Evolutionary conservation across 1,140 invertebrate species (phyloP).

Genomic region (Macrobrachium rosenbergii): DNA sequence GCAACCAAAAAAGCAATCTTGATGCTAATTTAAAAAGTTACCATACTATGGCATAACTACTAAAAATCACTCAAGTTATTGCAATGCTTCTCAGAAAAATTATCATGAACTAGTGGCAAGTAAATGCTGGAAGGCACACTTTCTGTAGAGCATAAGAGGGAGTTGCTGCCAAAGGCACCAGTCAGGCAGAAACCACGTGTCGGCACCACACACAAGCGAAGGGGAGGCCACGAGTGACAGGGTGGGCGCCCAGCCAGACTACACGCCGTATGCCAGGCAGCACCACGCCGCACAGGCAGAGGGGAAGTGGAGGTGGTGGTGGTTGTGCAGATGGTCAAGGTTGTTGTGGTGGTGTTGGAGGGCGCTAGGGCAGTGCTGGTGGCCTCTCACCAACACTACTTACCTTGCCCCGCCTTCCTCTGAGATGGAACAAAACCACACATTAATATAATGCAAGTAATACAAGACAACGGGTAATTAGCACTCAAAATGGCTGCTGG

Average conservation of each 20-base stretch:
- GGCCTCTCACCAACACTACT: slow-evolving; percentile 59
- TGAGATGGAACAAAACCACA: slow-evolving; percentile 63
- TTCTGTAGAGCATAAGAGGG: slow-evolving; percentile 50
- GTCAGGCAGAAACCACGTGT: slow-evolving; percentile 30
- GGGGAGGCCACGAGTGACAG: slow-evolving; percentile 52
- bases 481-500: slow-evolving; percentile 48
- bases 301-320: slow-evolving; percentile 47
- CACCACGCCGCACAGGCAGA: slow-evolving; percentile 39
- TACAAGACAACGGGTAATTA: slow-evolving; percentile 53
- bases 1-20: no score
- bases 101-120: background rate
- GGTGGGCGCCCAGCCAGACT: slow-evolving; percentile 43
- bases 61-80: no score
- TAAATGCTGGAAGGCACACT: slow-evolving; percentile 8
- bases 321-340: slow-evolving; percentile 42
- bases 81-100: slow-evolving; percentile 7
- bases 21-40: no score
- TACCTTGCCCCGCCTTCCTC: slow-evolving; percentile 64
- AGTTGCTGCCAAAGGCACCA: slow-evolving; percentile 42
- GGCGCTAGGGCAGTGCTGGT: slow-evolving; percentile 61
- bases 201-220: slow-evolving; percentile 43
- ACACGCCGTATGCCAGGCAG: slow-evolving; percentile 34
- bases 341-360: slow-evolving; percentile 49
- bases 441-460: slow-evolving; percentile 56
- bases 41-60: no score